These are phyloP conservation scores for Etheostoma nigrum DNA, from an alignment of 2,797 vertebrate genomes.

Conservation along the genomic window DNA sequence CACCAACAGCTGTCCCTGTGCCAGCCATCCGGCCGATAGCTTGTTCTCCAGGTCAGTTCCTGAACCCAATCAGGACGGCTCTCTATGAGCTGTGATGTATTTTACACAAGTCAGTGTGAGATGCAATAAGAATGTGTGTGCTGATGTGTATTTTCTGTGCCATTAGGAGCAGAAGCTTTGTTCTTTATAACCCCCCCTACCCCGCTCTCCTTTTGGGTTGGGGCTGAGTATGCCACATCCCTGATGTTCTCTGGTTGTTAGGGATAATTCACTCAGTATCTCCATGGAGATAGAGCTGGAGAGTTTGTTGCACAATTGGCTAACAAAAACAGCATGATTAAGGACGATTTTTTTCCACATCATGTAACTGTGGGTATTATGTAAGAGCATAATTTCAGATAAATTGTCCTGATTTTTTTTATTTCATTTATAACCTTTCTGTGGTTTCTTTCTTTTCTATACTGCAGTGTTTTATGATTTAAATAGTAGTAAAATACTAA, in stretches of 20 bases:
- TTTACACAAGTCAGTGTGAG: background rate
- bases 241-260: constrained; percentile 59
- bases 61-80: background rate
- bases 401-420: background rate
- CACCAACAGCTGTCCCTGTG: constrained; percentile 87
- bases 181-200: constrained; percentile 9
- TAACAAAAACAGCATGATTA: constrained; percentile 27
- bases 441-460: too few species aligned
- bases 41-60: constrained; percentile 89
- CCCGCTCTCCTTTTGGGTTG: constrained; percentile 7
- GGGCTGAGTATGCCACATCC: constrained; percentile 41
- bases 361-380: constrained; percentile 24
- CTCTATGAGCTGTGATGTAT: background rate
- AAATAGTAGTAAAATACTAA: background rate
- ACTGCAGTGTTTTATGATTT: background rate
- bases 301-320: constrained; percentile 42
- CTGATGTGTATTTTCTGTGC: constrained; percentile 1
- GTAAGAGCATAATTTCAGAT: constrained; percentile 15
- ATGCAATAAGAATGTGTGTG: constrained; percentile 4
- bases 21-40: constrained; percentile 89
- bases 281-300: constrained; percentile 69
- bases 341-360: constrained; percentile 33
- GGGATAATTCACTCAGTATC: constrained; percentile 74
- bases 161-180: background rate
- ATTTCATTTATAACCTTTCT: background rate